Percentiles rank a stretch among this genome's conserved stretches.
These are phyloP conservation scores for Psephotus haematonotus DNA, from an alignment of 2,113 vertebrate species.

Conservation along the genomic window DNA sequence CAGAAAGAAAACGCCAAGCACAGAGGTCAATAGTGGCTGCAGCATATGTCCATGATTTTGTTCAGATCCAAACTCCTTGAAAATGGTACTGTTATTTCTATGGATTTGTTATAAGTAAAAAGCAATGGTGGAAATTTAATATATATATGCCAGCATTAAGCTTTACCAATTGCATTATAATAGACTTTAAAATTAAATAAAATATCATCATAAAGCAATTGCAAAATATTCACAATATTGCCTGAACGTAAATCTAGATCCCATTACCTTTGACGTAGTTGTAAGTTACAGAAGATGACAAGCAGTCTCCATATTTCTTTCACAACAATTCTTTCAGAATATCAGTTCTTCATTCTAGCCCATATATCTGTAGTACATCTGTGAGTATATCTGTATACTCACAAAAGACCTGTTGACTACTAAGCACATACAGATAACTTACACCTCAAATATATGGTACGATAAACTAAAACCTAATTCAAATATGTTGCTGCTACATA, in stretches of 20 bases:
- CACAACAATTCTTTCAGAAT: neutral
- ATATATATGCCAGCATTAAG: neutral
- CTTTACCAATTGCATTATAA: neutral
- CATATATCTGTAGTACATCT: neutral
- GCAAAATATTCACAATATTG: neutral
- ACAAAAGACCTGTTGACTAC: neutral
- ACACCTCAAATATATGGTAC: neutral
- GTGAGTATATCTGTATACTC: neutral
- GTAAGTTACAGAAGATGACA: neutral
- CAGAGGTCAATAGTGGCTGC: neutral
- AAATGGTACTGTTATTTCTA: neutral
- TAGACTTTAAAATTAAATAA: neutral
- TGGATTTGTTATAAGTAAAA: neutral
- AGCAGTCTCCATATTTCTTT: neutral
- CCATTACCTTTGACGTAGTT: neutral
- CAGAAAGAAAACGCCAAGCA: neutral
- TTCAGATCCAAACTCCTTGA: neutral
- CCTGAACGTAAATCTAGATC: neutral
- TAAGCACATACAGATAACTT: neutral
- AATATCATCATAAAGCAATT: neutral
- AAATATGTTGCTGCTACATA: neutral
- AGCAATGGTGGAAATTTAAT: neutral
- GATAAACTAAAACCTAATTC: neutral
- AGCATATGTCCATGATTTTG: neutral
- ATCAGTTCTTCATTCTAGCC: neutral